Evolutionary conservation across 2,113 vertebrate species (phyloP), one percentile per base, ranked within the genome.

Genomic region (Fulmarus glacialis): DNA sequence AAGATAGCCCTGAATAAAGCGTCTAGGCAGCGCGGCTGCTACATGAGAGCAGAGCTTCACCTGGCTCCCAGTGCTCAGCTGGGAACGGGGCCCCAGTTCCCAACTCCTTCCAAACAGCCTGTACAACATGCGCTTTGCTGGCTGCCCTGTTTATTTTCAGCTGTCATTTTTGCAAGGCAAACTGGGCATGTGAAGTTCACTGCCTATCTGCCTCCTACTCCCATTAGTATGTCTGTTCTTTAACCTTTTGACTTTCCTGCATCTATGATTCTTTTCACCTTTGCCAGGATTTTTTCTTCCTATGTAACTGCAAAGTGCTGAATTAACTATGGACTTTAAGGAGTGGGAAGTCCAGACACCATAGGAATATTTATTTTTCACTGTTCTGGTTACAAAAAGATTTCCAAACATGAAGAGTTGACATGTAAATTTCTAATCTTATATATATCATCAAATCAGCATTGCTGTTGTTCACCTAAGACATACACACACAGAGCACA

Each of bases 1-100:
- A 70, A 63, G n/a, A 12, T 5, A 63, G 34, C 21, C 4, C 38
- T 89, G 29, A 75, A 55, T 32, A 13, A 67, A 38, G 11, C 4
- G 26, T 63, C 36, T 20, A 23, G n/a, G 24, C 29, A 29, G 8
- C 16, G 26, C 4, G 0, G 22, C 27, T 48, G 20, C 22, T 55
- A 5, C 4, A 1, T 0, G 4, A 75, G 11, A 24, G 17, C 20
- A 72, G 32, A 75, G n/a, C 15, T 75, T 50, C 29, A 17, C 11
- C 22, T 16, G 45, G 14, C 9, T 32, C 45, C 9, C 72, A 20
- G 40, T 2, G 9, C 27, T 43, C 1, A 0, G 6, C 72, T 22
- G 6, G 40, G n/a, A 84, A 8, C 4, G 23, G 32, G 15, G 15
- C 32, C 59, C 43, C 13, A 6, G 20, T 3, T 38, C 9, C 7